Percentiles rank a stretch among this genome's conserved stretches.
phyloP scores from a whole-genome alignment of 2,113 vertebrate species.

The Pedetes capensis region DNA sequence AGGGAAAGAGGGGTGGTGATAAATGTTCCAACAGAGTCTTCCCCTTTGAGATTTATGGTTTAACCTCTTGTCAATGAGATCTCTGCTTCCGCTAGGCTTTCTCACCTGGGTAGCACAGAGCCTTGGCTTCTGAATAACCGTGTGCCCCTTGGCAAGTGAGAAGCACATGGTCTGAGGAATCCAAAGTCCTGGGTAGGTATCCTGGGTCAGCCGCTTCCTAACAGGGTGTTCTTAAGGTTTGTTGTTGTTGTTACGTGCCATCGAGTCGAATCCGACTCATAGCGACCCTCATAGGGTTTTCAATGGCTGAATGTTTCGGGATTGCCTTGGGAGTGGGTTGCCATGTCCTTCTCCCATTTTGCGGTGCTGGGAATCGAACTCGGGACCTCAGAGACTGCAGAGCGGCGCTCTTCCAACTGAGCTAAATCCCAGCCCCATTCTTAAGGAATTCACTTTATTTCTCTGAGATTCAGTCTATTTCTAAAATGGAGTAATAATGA shows the following conservation, averaged over 20 bases:
- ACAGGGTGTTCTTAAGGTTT: not conserved
- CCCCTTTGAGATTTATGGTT: not conserved
- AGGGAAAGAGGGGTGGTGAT: not conserved
- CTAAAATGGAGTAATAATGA: not conserved
- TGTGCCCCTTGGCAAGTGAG: not conserved
- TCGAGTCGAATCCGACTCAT: too few relatives aligned
- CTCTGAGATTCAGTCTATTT: slow-evolving; percentile 16
- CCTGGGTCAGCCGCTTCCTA: not conserved
- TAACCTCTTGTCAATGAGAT: not conserved
- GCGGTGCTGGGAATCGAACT: too few relatives aligned
- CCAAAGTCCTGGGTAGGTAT: not conserved
- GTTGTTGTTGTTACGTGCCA: too few relatives aligned
- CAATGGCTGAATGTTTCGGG: too few relatives aligned
- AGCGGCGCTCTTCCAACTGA: too few relatives aligned
- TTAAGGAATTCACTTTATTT: not conserved
- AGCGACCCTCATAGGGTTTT: too few relatives aligned
- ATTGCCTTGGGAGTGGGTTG: too few relatives aligned
- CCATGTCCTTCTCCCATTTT: too few relatives aligned
- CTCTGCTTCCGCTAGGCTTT: not conserved
- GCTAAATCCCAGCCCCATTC: too few relatives aligned
- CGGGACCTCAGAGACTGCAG: too few relatives aligned
- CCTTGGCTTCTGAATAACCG: not conserved
- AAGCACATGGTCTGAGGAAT: not conserved
- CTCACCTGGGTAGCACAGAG: not conserved
- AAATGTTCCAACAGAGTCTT: not conserved